phyloP scores from a whole-genome alignment of 1,140 invertebrate species.

The Drosophila kikkawai region DNA sequence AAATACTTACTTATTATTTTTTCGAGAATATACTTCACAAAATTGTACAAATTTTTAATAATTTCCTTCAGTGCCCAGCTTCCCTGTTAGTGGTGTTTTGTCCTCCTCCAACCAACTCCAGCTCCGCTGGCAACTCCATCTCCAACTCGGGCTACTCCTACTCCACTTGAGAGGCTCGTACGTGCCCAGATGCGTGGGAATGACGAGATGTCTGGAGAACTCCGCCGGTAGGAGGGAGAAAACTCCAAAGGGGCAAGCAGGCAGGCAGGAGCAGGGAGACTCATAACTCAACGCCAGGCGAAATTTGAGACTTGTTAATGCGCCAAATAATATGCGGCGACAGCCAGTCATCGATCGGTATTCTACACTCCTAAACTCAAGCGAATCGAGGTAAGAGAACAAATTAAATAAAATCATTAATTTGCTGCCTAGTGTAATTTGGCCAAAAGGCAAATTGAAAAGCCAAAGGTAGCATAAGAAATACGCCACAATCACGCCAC shows the following conservation, averaged over 20 bases:
- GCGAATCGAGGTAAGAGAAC: constrained; percentile 1
- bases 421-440: constrained; percentile 43
- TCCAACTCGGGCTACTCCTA: constrained; percentile 38
- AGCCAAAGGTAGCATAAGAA: constrained; percentile 41
- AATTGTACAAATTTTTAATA: too few species aligned
- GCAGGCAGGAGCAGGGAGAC: constrained; percentile 15
- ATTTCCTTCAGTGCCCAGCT: constrained; percentile 16
- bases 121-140: constrained; percentile 22
- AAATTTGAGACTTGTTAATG: constrained; percentile 80
- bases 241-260: background rate
- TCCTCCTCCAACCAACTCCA: constrained; percentile 19
- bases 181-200: constrained; percentile 82
- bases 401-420: constrained; percentile 37
- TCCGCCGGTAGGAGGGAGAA: constrained; percentile 18
- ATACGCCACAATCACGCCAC: constrained; percentile 50
- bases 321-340: constrained; percentile 73
- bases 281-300: constrained; percentile 60
- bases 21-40: too few species aligned
- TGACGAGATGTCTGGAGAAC: constrained; percentile 66
- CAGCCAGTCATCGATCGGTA: constrained; percentile 37
- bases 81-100: constrained; percentile 23
- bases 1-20: too few species aligned
- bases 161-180: constrained; percentile 66
- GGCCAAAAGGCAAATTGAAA: constrained; percentile 58
- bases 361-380: background rate